Conservation (phyloP, 2,797 vertebrate species). For the Pseudomugil tenellus region DNA sequence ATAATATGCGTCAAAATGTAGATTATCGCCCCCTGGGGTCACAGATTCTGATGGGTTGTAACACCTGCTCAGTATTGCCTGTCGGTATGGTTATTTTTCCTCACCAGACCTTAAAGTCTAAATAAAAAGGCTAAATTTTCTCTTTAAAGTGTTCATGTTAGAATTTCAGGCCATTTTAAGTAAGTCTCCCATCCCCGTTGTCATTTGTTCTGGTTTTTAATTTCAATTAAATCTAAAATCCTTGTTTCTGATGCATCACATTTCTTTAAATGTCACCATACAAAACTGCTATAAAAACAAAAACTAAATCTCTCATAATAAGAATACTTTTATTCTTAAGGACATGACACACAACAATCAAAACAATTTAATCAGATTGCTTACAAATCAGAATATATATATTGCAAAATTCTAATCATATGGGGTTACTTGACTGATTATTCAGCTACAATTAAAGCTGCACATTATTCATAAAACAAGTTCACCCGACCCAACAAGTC, state of each 20-base stretch:
- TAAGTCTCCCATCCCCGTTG: too few relatives aligned
- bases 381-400: conserved; percentile 88
- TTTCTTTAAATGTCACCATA: not conserved
- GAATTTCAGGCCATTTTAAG: not conserved
- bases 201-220: too few relatives aligned
- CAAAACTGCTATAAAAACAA: conserved; percentile 17
- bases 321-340: conserved; percentile 81
- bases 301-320: conserved; percentile 42
- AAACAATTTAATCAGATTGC: conserved; percentile 90
- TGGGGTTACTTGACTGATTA: conserved; percentile 87
- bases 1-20: too few relatives aligned
- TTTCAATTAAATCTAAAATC: not conserved
- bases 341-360: conserved; percentile 85
- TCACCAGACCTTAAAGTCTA: not conserved
- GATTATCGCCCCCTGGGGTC: too few relatives aligned
- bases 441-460: conserved; percentile 94
- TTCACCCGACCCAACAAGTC: conserved; percentile 74
- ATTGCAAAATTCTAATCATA: conserved; percentile 89
- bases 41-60: too few relatives aligned
- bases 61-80: too few relatives aligned
- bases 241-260: not conserved
- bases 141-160: too few relatives aligned
- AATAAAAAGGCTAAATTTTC: too few relatives aligned
- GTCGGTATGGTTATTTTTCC: not conserved
- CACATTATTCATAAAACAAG: conserved; percentile 93